Percentiles rank a stretch among this genome's conserved stretches.
Evolutionary conservation across 2,113 vertebrate species (phyloP).

Genomic region (Gulo gulo): DNA sequence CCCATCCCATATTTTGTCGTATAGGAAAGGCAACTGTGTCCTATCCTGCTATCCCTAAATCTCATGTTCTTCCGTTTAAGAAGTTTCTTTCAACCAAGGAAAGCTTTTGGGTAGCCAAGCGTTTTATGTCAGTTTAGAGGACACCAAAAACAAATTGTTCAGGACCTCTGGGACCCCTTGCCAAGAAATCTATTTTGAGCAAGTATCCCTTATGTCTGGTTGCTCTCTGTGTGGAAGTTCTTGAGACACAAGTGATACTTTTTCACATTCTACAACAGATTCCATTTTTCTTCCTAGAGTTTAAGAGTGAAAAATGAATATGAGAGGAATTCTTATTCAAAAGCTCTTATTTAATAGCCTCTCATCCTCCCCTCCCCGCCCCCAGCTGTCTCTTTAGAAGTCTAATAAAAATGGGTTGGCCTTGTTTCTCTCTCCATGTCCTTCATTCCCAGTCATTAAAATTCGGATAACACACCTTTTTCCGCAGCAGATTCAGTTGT

Average conservation of each 20-base stretch:
- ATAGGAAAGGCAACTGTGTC: background rate
- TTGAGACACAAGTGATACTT: background rate
- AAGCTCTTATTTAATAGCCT: background rate
- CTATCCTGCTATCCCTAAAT: background rate
- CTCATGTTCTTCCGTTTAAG: background rate
- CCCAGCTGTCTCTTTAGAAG: background rate
- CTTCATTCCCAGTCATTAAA: background rate
- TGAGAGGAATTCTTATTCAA: background rate
- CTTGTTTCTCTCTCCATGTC: background rate
- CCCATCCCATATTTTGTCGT: background rate
- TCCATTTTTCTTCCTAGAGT: background rate
- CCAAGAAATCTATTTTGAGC: background rate
- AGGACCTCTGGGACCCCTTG: background rate
- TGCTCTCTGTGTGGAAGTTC: background rate
- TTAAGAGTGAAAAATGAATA: background rate
- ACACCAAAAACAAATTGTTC: background rate
- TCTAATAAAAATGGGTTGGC: background rate
- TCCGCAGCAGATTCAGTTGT: background rate
- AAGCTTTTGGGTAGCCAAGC: background rate
- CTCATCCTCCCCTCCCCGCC: background rate
- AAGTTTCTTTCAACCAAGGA: background rate
- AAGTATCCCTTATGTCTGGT: background rate
- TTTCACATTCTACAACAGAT: background rate
- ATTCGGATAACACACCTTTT: background rate
- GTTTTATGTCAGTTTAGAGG: background rate